These are phyloP conservation scores for Drosophila watanabei DNA, from an alignment of 1,140 invertebrate species.

Conservation along the genomic window DNA sequence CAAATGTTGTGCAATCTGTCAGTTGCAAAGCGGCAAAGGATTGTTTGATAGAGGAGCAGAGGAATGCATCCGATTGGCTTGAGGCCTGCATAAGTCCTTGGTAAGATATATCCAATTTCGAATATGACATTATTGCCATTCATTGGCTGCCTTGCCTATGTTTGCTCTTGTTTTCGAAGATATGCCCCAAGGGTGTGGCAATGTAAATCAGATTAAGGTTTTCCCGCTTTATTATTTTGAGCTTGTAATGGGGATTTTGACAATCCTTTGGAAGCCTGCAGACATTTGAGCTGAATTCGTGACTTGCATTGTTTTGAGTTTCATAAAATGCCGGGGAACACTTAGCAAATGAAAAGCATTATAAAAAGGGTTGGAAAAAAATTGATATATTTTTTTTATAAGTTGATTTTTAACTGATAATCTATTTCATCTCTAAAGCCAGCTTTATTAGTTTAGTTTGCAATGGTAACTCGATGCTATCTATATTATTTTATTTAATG, in stretches of 20 bases:
- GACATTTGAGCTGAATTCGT: not conserved
- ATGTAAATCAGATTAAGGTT: slow-evolving; percentile 2
- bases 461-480: not conserved
- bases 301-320: slow-evolving; percentile 9
- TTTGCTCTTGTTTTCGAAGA: not conserved
- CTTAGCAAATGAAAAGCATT: not conserved
- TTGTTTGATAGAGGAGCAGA: slow-evolving; percentile 50
- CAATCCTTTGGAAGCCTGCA: not conserved
- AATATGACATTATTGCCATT: slow-evolving; percentile 22
- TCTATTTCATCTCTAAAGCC: too few species aligned
- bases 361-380: not conserved
- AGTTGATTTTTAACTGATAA: not conserved
- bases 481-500: not conserved
- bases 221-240: not conserved
- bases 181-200: not conserved
- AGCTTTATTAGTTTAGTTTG: not conserved
- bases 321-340: not conserved
- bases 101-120: slow-evolving; percentile 16
- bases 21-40: slow-evolving; percentile 45
- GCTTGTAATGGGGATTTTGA: not conserved
- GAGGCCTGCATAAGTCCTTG: slow-evolving; percentile 7
- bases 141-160: not conserved
- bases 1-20: slow-evolving; percentile 73
- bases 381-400: not conserved
- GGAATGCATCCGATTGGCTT: slow-evolving; percentile 9